Conservation (phyloP, 2,888 invertebrate species). For the Leucania comma region DNA sequence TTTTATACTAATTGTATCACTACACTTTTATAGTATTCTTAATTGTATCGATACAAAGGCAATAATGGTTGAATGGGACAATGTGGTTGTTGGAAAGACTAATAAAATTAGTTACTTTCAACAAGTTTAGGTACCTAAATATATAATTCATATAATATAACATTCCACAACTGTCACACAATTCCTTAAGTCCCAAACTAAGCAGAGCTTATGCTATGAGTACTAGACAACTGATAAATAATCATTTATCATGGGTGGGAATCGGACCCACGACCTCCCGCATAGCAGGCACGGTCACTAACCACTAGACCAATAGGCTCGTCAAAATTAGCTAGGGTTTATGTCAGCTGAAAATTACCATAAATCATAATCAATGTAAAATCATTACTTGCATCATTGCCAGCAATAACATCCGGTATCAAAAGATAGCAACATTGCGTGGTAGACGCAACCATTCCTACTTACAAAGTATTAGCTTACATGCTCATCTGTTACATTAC, state of each 20-base stretch:
- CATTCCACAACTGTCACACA: too few species aligned
- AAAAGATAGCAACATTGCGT: constrained; percentile 52
- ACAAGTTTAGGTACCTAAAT: not conserved
- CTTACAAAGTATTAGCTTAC: constrained; percentile 1
- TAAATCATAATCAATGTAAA: constrained; percentile 8
- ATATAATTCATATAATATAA: too few species aligned
- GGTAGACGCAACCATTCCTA: constrained; percentile 40
- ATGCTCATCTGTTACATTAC: constrained; percentile 31
- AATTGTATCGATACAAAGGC: not conserved
- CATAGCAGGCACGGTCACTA: too few species aligned
- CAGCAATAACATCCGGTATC: constrained; percentile 34
- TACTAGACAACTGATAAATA: too few species aligned
- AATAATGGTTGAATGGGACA: not conserved
- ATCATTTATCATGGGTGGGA: too few species aligned
- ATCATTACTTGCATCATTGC: constrained; percentile 11
- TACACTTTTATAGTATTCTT: not conserved
- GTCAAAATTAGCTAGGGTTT: not conserved
- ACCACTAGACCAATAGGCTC: not conserved
- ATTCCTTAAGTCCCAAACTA: too few species aligned
- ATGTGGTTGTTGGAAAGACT: not conserved
- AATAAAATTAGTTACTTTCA: not conserved
- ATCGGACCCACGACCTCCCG: too few species aligned
- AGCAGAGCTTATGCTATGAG: too few species aligned
- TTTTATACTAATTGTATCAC: not conserved
- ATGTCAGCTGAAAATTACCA: constrained; percentile 1